Base-by-base conservation (phyloP, 1,140 invertebrate genomes). In the Andrena cerasifolii region DNA sequence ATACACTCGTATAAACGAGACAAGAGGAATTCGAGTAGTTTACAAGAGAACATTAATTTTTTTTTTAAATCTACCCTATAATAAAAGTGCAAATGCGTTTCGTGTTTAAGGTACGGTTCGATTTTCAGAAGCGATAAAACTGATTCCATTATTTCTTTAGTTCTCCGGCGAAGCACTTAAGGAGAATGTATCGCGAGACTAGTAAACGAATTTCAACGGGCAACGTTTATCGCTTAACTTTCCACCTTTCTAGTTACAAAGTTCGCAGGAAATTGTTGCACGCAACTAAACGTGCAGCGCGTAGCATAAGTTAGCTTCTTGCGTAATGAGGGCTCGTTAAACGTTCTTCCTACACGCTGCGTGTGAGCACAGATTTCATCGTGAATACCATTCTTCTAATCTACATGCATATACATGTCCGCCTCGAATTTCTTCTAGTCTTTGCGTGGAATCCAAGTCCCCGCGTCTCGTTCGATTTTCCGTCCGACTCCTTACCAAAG, bases 1-100 rank as follows among this genome's bases (percentile, higher is more conserved):
- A 79, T 83, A 82, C 36, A 58, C 72, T 83, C 43, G 53, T 51
- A 67, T 53, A 58, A 24, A 43, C 24, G 68, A 83, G 68, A 63
- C 62, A 45, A 66, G 36, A 65, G 73, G 33, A 63, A 74, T 83
- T 53, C 43, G 21, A 56, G 58, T 33, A 62, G 28, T 49, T 72
- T 49, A 33, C 40, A 12, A 28, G 14, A 28, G 21, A 49, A 14
- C 40, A n/a, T n/a, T n/a, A n/a, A n/a, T n/a, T n/a, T n/a, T n/a
- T n/a, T n/a, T n/a, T n/a, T n/a, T n/a, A n/a, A n/a, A n/a, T n/a
- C n/a, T n/a, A n/a, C n/a, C n/a, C n/a, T n/a, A n/a, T n/a, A n/a
- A n/a, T n/a, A n/a, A n/a, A n/a, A n/a, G 4, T 10, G 18, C 26
- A 16, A 16, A 24, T 49, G 10, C 40, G 14, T 40, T 16, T n/a